Percentiles rank a stretch among this genome's conserved stretches.
These are phyloP conservation scores for Prunella himalayana DNA, from an alignment of 2,113 vertebrate species.

Conservation along the genomic window DNA sequence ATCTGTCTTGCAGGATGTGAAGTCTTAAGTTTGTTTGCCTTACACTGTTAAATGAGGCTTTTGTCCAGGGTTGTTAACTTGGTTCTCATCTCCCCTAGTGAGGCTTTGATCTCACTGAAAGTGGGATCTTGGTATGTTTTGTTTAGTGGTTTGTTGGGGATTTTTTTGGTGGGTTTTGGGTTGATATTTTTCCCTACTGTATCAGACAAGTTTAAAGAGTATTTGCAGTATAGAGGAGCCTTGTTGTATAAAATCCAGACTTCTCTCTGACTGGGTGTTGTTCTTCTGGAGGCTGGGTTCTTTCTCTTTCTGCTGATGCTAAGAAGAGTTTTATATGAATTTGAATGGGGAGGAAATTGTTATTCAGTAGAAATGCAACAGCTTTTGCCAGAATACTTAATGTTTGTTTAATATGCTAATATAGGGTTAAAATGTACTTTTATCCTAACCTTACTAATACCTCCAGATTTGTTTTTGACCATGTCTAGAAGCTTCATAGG, in stretches of 20 bases:
- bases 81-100: background rate
- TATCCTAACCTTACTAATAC: background rate
- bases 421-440: background rate
- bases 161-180: background rate
- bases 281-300: background rate
- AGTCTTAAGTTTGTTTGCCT: background rate
- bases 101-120: background rate
- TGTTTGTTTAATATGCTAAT: background rate
- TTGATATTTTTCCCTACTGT: background rate
- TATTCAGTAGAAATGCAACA: background rate
- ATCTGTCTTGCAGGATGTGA: background rate
- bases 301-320: background rate
- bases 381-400: background rate
- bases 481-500: background rate
- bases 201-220: background rate
- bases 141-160: background rate
- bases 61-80: background rate
- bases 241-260: background rate
- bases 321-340: background rate
- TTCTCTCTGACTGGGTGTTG: background rate
- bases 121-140: background rate
- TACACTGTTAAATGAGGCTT: background rate
- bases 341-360: fast-evolving
- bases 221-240: background rate
- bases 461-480: background rate